Conservation (phyloP, 2,888 invertebrate species). For the Chrysotoxum bicinctum region DNA sequence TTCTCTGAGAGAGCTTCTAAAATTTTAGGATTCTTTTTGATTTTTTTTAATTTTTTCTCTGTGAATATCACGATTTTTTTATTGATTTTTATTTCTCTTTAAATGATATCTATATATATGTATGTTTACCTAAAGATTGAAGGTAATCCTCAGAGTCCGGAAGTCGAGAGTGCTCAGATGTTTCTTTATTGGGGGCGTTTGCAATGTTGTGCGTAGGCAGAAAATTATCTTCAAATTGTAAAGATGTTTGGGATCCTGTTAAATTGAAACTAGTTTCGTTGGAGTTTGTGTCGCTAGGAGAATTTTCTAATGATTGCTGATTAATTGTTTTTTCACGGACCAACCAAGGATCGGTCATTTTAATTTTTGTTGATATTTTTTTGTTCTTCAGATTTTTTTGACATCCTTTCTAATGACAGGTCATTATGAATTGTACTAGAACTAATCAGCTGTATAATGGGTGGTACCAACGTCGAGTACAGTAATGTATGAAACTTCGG, state of each 20-base stretch:
- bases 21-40: conserved; percentile 82
- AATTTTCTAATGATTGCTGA: conserved; percentile 48
- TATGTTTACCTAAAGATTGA: conserved; percentile 85
- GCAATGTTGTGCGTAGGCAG: conserved; percentile 79
- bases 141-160: conserved; percentile 82
- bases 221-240: conserved; percentile 85
- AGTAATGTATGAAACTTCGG: neutral
- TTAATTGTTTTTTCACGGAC: conserved; percentile 73
- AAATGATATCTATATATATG: neutral
- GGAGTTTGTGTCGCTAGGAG: conserved; percentile 45
- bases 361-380: conserved; percentile 65
- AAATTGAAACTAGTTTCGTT: conserved; percentile 36
- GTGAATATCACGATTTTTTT: neutral
- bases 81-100: conserved; percentile 2
- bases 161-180: conserved; percentile 80
- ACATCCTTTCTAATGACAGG: conserved; percentile 32
- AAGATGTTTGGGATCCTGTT: conserved; percentile 32
- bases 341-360: conserved; percentile 77
- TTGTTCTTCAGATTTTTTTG: conserved; percentile 19
- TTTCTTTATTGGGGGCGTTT: conserved; percentile 80
- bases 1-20: conserved; percentile 82
- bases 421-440: conserved; percentile 17
- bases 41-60: conserved; percentile 82
- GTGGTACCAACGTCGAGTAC: neutral
- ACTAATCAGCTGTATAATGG: neutral